Evolutionary conservation across 2,113 vertebrate genomes (phyloP).

Genomic region (Lonchura striata): DNA sequence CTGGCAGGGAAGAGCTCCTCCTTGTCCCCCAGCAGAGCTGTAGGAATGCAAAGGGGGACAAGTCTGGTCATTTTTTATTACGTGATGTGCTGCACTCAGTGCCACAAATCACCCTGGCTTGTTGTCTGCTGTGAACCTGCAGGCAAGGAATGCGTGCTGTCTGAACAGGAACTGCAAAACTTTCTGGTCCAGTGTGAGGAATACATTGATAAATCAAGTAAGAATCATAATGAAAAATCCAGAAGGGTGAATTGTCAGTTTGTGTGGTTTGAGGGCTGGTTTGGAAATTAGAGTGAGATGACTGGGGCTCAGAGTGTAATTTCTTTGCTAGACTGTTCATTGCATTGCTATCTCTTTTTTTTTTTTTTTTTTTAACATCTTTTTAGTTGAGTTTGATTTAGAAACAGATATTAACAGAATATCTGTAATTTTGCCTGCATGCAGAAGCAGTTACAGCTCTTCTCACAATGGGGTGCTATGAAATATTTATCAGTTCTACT

Average conservation of each 20-base stretch:
- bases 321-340: neutral
- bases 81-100: fast-evolving
- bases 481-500: conserved; percentile 10
- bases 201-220: neutral
- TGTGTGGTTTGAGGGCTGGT: neutral
- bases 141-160: neutral
- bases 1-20: neutral
- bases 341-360: neutral
- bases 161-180: neutral
- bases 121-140: neutral
- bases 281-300: neutral
- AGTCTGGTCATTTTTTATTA: neutral
- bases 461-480: neutral
- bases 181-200: neutral
- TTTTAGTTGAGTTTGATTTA: neutral
- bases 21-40: neutral
- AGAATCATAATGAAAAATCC: neutral
- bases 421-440: neutral
- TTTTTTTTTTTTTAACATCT: neutral
- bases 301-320: neutral
- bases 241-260: neutral
- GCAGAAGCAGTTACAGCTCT: neutral
- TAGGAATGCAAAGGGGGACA: neutral
- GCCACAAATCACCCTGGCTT: neutral
- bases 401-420: neutral